phyloP scores from a whole-genome alignment of 2,113 vertebrate species.

The Ivindomyrus marchei region DNA sequence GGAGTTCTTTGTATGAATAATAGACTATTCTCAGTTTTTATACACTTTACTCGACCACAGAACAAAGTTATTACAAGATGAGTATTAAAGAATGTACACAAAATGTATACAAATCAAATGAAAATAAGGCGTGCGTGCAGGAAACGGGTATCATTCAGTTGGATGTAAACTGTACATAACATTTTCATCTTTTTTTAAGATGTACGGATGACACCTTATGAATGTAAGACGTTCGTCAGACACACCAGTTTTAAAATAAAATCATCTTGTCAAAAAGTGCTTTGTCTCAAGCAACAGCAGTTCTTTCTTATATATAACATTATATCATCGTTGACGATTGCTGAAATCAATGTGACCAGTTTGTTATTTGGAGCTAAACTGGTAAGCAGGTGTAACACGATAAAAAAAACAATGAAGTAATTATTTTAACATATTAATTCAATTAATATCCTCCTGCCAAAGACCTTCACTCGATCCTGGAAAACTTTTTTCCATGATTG shows the following conservation, averaged over 20 bases:
- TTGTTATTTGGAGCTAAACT: background rate
- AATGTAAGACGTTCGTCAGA: slow-evolving; percentile 60
- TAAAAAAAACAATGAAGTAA: background rate
- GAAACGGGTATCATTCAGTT: background rate
- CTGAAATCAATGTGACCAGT: background rate
- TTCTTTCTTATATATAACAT: background rate
- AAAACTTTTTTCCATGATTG: background rate
- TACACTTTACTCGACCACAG: background rate
- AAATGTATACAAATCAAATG: background rate
- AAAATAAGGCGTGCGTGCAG: background rate
- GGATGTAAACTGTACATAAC: slow-evolving; percentile 13
- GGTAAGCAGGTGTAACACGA: background rate
- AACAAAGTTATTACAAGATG: background rate
- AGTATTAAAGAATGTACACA: background rate
- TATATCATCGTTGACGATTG: background rate
- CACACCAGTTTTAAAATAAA: slow-evolving; percentile 60
- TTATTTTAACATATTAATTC: background rate
- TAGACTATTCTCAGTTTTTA: background rate
- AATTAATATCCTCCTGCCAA: background rate
- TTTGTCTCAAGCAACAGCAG: background rate
- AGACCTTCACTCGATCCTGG: background rate
- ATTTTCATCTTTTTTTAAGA: slow-evolving; percentile 39
- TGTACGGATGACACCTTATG: slow-evolving; percentile 54
- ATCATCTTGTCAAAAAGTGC: slow-evolving; percentile 36
- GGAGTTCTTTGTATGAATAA: background rate